phyloP scores from a whole-genome alignment of 2,797 vertebrate genomes.

The Rhabdomys pumilio region DNA sequence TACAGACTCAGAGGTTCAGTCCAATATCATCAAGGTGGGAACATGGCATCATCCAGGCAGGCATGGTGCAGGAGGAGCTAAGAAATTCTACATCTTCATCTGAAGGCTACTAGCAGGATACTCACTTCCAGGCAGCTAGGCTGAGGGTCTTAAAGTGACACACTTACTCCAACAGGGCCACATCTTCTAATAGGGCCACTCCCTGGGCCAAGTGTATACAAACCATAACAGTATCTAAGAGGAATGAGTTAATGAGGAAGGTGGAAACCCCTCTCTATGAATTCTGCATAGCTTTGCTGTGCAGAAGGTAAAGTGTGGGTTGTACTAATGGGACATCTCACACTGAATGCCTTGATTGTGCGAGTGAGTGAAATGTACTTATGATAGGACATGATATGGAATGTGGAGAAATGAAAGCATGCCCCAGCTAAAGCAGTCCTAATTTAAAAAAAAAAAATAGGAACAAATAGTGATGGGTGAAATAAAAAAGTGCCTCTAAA shows the following conservation, averaged over 20 bases:
- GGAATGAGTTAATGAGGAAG: background rate
- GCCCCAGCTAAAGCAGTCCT: background rate
- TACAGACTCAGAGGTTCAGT: too few relatives aligned
- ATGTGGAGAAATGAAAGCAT: conserved; percentile 24
- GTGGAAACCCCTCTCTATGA: background rate
- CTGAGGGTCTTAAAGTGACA: too few relatives aligned
- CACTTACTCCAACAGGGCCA: background rate
- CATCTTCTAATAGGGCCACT: background rate
- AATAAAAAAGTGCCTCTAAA: conserved; percentile 40
- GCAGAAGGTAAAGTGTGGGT: background rate
- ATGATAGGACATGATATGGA: background rate
- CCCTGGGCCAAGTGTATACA: background rate
- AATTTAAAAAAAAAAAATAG: conserved; percentile 50
- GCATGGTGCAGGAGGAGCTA: too few relatives aligned
- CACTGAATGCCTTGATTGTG: background rate
- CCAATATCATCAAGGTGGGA: too few relatives aligned
- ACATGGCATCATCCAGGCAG: too few relatives aligned
- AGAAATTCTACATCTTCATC: too few relatives aligned
- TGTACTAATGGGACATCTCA: background rate
- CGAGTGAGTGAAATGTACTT: background rate
- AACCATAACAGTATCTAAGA: background rate
- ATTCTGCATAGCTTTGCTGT: background rate
- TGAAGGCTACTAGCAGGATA: too few relatives aligned
- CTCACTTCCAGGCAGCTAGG: too few relatives aligned
- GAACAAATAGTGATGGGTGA: conserved; percentile 34